Base-by-base conservation (phyloP, 2,888 invertebrate genomes). In the Acrobeloides nanus region DNA sequence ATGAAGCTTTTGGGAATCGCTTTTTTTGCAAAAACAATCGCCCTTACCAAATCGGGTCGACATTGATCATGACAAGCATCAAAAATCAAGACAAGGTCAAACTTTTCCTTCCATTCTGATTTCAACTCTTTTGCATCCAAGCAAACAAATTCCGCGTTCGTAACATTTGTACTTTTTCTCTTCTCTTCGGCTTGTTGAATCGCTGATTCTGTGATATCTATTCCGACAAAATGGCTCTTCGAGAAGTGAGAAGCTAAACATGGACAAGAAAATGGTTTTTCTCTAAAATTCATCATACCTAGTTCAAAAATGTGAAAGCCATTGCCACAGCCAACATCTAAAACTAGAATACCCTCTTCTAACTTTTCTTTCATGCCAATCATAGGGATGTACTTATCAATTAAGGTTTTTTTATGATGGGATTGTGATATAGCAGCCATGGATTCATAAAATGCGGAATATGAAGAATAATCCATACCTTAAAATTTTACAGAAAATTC, bases 31-130 rank as follows among this genome's bases (percentile, higher is more conserved):
- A n/a, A n/a, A n/a, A n/a, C n/a, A n/a, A n/a, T n/a, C n/a, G n/a
- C n/a, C n/a, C n/a, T 40, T 33, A 62, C 64, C 57, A 64, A 39
- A 57, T 65, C 65, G 0, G 65, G 65, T 8, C 65, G 44, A 17
- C 42, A 50, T 34, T 65, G 65, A 42, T 65, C 65, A 38, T 64
- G 65, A 35, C 64, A 64, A 1, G 65, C 62, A 39, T 65, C 64
- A 35, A 65, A 64, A 24, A 64, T 64, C n/a, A 57, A 38, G 4
- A 65, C 58, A 26, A 61, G 40, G 39, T 64, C 64, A 38, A 61
- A 64, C 18, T 51, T 56, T 24, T 53, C 45, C 1, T 40, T 51
- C 65, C 64, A 65, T 7, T 45, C 44, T 0, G 40, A 50, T 15
- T 50, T 48, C 55, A 65, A 43, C n/a, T 55, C 48, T 3, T 47